A percentile compares a stretch with the other conserved stretches of the same genome.
Evolutionary conservation across 2,888 invertebrate genomes (phyloP).

Genomic region (Andricus curvator): DNA sequence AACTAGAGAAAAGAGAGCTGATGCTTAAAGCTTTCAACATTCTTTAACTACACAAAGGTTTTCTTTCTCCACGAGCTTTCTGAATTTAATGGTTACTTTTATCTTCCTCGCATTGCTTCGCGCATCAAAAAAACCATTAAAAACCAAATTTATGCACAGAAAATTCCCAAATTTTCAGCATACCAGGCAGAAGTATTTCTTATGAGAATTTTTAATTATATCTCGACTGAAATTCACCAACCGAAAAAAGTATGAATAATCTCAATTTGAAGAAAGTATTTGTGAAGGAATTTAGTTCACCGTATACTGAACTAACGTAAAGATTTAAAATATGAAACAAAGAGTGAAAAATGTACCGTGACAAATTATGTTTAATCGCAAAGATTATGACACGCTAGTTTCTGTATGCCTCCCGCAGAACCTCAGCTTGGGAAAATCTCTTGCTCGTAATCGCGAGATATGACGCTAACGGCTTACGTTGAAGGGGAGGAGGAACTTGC

Average conservation of each 20-base stretch:
- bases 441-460: slow-evolving; percentile 37
- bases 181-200: background rate
- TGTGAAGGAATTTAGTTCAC: background rate
- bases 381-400: slow-evolving; percentile 39
- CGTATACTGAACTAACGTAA: background rate
- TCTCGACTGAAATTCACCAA: background rate
- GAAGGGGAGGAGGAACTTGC: slow-evolving; percentile 32
- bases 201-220: background rate
- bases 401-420: slow-evolving; percentile 34
- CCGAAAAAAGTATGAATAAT: background rate
- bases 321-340: background rate
- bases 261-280: background rate
- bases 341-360: slow-evolving; percentile 12
- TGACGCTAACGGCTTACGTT: slow-evolving; percentile 33
- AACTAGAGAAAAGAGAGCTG: background rate
- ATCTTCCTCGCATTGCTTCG: background rate
- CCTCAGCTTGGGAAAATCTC: slow-evolving; percentile 28
- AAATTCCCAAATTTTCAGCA: background rate
- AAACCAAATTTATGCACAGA: background rate
- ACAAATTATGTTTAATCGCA: slow-evolving; percentile 37
- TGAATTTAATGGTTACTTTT: slow-evolving; percentile 20
- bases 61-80: background rate
- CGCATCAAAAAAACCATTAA: background rate
- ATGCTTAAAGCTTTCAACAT: slow-evolving; percentile 31
- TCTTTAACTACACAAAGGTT: slow-evolving; percentile 27